Conservation (phyloP, 2,888 invertebrate species). For the Zaprionus obscuricornis region DNA sequence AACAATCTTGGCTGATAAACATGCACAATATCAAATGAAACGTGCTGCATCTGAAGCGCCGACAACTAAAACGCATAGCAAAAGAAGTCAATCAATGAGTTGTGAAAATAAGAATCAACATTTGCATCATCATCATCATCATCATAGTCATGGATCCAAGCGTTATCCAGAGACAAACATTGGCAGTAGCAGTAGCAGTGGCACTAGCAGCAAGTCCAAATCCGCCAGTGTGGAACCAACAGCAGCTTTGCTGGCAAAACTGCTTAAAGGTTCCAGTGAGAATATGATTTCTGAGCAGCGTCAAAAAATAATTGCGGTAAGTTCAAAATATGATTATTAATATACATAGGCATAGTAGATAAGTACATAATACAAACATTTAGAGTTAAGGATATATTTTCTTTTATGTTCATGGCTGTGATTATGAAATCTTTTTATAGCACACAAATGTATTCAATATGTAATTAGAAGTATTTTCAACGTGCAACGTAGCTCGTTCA, state of each 20-base stretch:
- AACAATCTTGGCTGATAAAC: constrained; percentile 42
- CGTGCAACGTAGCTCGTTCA: too few relatives aligned
- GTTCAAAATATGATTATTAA: too few relatives aligned
- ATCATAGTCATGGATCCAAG: constrained; percentile 65
- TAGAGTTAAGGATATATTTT: too few relatives aligned
- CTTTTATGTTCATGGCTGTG: too few relatives aligned
- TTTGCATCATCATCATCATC: constrained; percentile 41
- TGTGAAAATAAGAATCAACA: constrained; percentile 51
- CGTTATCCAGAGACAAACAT: constrained; percentile 75
- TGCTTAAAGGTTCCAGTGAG: constrained; percentile 91
- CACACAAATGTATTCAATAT: too few relatives aligned
- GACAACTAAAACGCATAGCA: constrained; percentile 69
- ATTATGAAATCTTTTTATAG: too few relatives aligned
- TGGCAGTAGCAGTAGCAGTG: constrained; percentile 19
- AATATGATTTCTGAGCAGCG: constrained; percentile 86
- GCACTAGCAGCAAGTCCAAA: constrained; percentile 20
- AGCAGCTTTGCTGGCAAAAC: constrained; percentile 89
- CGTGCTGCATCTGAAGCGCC: constrained; percentile 81
- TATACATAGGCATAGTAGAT: too few relatives aligned
- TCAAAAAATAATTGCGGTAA: constrained; percentile 82
- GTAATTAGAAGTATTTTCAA: too few relatives aligned
- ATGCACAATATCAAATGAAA: constrained; percentile 68
- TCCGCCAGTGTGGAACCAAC: constrained; percentile 82
- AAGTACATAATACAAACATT: too few relatives aligned
- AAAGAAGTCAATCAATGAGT: constrained; percentile 81